Evolutionary conservation across 2,888 invertebrate genomes (phyloP).

Genomic region (Podotricha telesiphe): DNA sequence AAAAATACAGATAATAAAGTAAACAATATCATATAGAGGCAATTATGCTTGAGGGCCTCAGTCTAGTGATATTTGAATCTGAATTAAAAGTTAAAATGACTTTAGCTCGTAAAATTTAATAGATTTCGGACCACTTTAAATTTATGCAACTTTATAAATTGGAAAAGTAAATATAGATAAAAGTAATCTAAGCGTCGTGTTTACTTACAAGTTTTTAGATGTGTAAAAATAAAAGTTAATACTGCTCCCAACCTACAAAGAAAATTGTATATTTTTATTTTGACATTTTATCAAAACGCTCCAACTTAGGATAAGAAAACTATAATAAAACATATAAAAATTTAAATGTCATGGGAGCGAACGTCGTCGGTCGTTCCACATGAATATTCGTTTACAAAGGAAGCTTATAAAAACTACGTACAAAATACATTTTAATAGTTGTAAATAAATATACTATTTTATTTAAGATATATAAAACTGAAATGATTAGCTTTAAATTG

Average conservation of each 20-base stretch:
- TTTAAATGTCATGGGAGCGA: no score
- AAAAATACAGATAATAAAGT: no score
- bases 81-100: not conserved
- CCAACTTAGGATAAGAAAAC: no score
- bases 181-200: no score
- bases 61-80: not conserved
- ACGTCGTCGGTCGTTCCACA: no score
- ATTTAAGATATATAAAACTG: not conserved
- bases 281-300: no score
- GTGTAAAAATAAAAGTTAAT: not conserved
- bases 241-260: no score
- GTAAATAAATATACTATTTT: not conserved
- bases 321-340: no score
- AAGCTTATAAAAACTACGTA: not conserved
- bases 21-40: not conserved
- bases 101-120: conserved; percentile 53
- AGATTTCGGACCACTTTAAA: conserved; percentile 48
- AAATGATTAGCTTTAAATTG: no score
- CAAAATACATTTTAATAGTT: no score
- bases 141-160: conserved; percentile 48
- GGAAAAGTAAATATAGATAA: not conserved
- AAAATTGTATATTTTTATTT: no score
- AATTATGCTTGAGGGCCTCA: not conserved
- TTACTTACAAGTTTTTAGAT: not conserved
- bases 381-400: not conserved